These are phyloP conservation scores for Bombus impatiens DNA, from an alignment of 1,140 invertebrate genomes.

Conservation along the genomic window DNA sequence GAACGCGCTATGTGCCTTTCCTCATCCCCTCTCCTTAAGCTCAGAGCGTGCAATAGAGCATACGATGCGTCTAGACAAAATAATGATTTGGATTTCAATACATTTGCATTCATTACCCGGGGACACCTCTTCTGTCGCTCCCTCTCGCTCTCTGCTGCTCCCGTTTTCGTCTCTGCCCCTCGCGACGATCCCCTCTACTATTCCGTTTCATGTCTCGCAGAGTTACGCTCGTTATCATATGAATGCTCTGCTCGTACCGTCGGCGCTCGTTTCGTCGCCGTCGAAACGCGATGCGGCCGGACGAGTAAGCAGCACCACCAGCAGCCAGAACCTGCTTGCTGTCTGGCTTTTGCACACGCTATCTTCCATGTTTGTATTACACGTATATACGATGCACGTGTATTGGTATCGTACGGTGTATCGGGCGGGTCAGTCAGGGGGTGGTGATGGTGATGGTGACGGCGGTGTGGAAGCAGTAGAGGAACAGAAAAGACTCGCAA, in stretches of 20 bases:
- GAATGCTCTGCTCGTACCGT: constrained; percentile 68
- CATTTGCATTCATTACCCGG: constrained; percentile 78
- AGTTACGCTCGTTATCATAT: constrained; percentile 75
- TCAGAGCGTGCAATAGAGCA: constrained; percentile 74
- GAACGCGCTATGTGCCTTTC: constrained; percentile 2
- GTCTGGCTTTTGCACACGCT: constrained; percentile 38
- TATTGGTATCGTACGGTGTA: background rate
- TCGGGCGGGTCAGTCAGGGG: constrained; percentile 31
- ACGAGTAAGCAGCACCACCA: constrained; percentile 40
- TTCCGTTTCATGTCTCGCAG: constrained; percentile 64
- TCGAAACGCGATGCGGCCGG: constrained; percentile 57
- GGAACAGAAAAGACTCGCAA: background rate
- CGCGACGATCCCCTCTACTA: constrained; percentile 29
- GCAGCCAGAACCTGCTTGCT: constrained; percentile 22
- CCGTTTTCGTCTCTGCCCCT: constrained; percentile 43
- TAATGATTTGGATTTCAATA: constrained; percentile 81
- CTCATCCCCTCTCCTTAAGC: constrained; percentile 22
- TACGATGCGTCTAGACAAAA: constrained; percentile 81
- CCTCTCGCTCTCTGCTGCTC: constrained; percentile 27
- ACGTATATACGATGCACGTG: background rate
- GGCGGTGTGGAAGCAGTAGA: background rate
- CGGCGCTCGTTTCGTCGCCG: constrained; percentile 61
- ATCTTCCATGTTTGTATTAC: background rate
- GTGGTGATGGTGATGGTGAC: background rate
- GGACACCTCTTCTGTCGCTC: constrained; percentile 36